phyloP scores from a whole-genome alignment of 2,888 invertebrate species.

The Melipona bicolor region DNA sequence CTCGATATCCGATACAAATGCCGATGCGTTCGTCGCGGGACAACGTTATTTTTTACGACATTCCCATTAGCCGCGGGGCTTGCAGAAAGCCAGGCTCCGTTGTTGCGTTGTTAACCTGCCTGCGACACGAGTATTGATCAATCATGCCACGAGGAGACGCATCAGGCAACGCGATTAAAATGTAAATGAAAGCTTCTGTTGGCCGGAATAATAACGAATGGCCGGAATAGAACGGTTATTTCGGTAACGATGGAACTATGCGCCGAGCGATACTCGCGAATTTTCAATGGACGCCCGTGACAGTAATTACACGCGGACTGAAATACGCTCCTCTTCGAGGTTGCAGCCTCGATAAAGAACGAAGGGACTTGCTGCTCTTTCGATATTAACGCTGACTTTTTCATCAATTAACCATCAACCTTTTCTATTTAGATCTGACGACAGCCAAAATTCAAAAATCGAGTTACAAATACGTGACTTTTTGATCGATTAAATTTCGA shows the following conservation, averaged over 20 bases:
- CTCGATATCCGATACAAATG: too few species aligned
- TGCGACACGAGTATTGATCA: conserved; percentile 49
- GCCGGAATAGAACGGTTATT: conserved; percentile 15
- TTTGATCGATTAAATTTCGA: too few species aligned
- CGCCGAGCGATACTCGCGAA: neutral
- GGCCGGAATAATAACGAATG: conserved; percentile 41
- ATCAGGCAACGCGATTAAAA: conserved; percentile 52
- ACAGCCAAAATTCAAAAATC: too few species aligned
- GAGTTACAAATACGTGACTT: too few species aligned
- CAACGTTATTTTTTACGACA: neutral
- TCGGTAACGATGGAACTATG: conserved; percentile 16
- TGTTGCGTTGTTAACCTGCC: conserved; percentile 20
- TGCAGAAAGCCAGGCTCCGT: neutral
- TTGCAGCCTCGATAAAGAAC: neutral
- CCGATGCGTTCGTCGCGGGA: too few species aligned
- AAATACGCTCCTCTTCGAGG: neutral
- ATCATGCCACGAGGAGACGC: conserved; percentile 29
- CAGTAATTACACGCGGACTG: neutral
- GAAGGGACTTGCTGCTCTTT: neutral
- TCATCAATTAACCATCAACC: too few species aligned
- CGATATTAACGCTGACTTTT: neutral
- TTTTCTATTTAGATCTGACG: too few species aligned
- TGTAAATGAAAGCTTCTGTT: conserved; percentile 63
- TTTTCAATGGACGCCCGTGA: conserved; percentile 14
- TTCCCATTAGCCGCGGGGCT: conserved; percentile 12